phyloP scores from a whole-genome alignment of 2,113 vertebrate species.

The Oxygymnocypris stewartii region DNA sequence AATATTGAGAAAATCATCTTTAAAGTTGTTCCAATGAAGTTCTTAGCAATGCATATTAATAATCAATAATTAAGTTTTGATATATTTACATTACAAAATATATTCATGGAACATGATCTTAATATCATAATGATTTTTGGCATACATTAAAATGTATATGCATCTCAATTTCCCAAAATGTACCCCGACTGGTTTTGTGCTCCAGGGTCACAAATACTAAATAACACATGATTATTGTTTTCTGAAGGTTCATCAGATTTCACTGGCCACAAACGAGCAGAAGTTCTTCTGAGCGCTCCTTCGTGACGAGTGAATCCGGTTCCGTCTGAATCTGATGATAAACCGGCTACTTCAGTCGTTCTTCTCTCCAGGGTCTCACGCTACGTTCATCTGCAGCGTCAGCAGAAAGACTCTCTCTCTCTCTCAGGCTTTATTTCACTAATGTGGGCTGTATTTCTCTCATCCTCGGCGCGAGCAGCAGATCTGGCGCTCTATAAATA shows the following conservation, averaged over 20 bases:
- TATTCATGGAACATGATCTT: too few relatives aligned
- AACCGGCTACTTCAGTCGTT: constrained; percentile 54
- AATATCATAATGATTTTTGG: too few relatives aligned
- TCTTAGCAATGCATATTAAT: too few relatives aligned
- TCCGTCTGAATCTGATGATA: constrained; percentile 31
- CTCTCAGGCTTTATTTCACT: constrained; percentile 68
- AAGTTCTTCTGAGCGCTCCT: neutral
- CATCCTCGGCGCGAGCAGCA: constrained; percentile 84
- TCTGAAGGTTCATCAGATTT: neutral
- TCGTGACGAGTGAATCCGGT: neutral
- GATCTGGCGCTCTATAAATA: constrained; percentile 84
- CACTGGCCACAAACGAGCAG: neutral
- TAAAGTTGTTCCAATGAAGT: too few relatives aligned
- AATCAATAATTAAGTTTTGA: too few relatives aligned
- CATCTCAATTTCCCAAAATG: too few relatives aligned
- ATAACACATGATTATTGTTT: neutral
- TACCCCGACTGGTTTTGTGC: too few relatives aligned
- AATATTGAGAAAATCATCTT: too few relatives aligned
- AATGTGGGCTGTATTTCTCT: constrained; percentile 84
- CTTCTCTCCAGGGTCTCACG: constrained; percentile 17
- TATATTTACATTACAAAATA: too few relatives aligned
- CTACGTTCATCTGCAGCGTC: constrained; percentile 77
- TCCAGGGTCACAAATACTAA: neutral
- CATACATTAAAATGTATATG: too few relatives aligned
- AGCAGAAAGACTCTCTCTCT: constrained; percentile 69